Evolutionary conservation across 1,140 invertebrate genomes (phyloP), one percentile per base, ranked within the genome.

Genomic region (Diabrotica undecimpunctata): DNA sequence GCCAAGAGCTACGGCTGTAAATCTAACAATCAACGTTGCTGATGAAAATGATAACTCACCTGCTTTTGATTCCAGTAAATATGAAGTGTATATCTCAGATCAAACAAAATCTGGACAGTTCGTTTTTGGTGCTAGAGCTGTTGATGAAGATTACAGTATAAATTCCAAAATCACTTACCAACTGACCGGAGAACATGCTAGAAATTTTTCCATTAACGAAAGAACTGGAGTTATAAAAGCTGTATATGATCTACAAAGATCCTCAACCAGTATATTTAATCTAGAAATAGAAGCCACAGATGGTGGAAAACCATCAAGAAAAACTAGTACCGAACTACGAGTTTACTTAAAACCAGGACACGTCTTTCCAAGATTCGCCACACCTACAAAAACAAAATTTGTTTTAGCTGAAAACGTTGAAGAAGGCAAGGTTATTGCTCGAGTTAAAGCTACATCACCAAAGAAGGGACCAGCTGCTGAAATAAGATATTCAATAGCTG

Each of bases 21-120:
- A 93, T 78, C 79, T 96, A 6, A 94, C 89, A 0, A 90, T 97
- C 41, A 80, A 78, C 11, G 86, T 96, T 3, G 80, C 81, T 50
- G 94, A 97, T 79, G 86, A 90, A 69, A 97, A 97, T 78, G 95
- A 97, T 77, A 95, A 95, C 76, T 83, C 87, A 10, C 95, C 95
- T 0, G 82, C 81, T 54, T 96, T 96, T 78, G 83, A 86, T 4
- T 84, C 86, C 65, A 79, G 84, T 2, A 81, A 83, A 57, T 94
- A 92, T 74, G 87, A 87, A 60, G 86, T 93, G 5, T 88, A 91
- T 61, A 86, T 95, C 55, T 90, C 93, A 0, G 92, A 94, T 70
- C 84, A 86, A 7, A 93, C 88, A 2, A 81, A 85, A 67, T 79
- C 85, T 52, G 90, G 89, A 78, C 84, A 88, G 73, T 96, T 96